Evolutionary conservation across 2,797 vertebrate species (phyloP), one percentile per base, ranked within the genome.

Genomic region (Amniataba percoides): DNA sequence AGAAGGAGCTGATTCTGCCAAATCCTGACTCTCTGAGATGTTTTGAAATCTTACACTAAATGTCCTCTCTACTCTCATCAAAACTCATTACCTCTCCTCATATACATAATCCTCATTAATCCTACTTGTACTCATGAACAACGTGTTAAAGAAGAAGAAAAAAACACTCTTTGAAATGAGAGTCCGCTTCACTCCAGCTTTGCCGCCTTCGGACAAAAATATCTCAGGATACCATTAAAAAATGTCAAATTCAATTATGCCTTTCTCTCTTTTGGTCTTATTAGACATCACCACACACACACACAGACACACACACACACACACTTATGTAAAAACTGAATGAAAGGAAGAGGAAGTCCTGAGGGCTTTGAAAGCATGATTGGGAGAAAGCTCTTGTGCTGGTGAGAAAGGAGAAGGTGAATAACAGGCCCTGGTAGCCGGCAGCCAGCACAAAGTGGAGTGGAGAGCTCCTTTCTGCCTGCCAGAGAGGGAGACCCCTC

Each of bases 311-410:
- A 71, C 80, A 55, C 70, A 48, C 58, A 14, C 86, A 88, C 89
- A 86, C 83, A 90, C 86, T 89, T 85, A 67, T 81, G 80, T 83
- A 81, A 67, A 90, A 88, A 77, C 27, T 83, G 75, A 88, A 84
- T 90, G 88, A 94, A 95, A 93, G 85, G 90, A 91, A 94, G 89
- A 95, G 94, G 94, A 95, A 95, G 90, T 95, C 85, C 90, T 84
- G 90, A 93, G 83, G 91, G 84, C 86, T 93, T 93, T 92, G 90
- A 93, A 94, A 94, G 90, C 81, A 48, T 80, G 88, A 88, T 90
- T 88, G 88, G 90, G 82, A 88, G 90, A 89, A 84, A 83, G 87
- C 91, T 94, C 91, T 95, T 95, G 93, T 94, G 87, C 73, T 77
- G 19, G 5, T 77, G 89, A 93, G 89, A 93, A 93, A 89, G 90